Base-by-base conservation (phyloP, 2,888 invertebrate genomes). In the Epistrophella euchroma region DNA sequence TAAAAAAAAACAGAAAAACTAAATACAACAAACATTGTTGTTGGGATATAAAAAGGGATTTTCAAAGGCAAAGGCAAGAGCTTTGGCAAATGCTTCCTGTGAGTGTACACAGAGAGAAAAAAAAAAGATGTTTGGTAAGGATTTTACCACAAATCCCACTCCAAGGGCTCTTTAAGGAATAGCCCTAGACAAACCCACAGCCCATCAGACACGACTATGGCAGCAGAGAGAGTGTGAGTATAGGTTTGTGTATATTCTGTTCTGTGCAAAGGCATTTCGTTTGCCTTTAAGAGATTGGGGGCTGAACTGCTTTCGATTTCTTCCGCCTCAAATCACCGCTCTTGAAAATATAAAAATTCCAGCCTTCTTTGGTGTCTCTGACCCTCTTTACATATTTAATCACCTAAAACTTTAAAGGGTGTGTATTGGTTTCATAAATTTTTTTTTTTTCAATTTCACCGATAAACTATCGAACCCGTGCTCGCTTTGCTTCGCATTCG, bases 281-380 rank as follows among this genome's bases (percentile, higher is more conserved):
- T 75, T 64, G 32, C 10, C 11, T 25, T 43, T 28, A 6, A 43
- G 58, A 19, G 7, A 37, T 52, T 15, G n/a, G 11, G 25, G 62
- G 64, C 60, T 4, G n/a, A 77, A 81, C 22, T 66, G 74, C 74
- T 82, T 81, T 82, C 82, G 86, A 82, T 82, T 82, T 82, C 86
- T 86, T 81, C 82, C 77, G 86, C 81, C 62, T 82, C 70, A 55
- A 70, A 77, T 81, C 82, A 71, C 22, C 60, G 86, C 82, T 73
- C 86, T 86, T 86, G 77, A 86, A 82, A 77, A 73, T 56, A 43
- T 50, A 56, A 60, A 76, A 43, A 84, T 56, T 66, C 45, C 68
- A 55, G 19, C 70, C 62, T 55, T 25, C 43, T 47, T 47, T 66
- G 28, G 73, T 74, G 55, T 78, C 73, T 60, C 55, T 83, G 78